A percentile compares a stretch with the other conserved stretches of the same genome.
These are phyloP conservation scores for Kryphioiulus occultus DNA, from an alignment of 2,888 invertebrate genomes.

Conservation along the genomic window DNA sequence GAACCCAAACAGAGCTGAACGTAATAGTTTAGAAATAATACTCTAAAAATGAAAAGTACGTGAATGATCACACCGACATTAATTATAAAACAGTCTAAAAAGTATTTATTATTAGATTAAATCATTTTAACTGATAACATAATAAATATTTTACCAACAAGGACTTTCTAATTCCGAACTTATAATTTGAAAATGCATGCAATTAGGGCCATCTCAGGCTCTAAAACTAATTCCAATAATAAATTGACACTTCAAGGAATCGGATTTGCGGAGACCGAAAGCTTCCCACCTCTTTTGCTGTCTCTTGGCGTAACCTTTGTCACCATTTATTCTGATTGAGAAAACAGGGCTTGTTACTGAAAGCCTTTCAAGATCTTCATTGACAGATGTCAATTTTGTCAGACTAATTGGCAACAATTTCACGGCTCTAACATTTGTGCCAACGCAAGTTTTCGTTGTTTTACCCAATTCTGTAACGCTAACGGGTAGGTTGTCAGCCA, in stretches of 20 bases:
- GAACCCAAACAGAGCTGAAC: too few species aligned
- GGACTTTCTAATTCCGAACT: too few species aligned
- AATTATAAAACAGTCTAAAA: too few species aligned
- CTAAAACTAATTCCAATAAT: not conserved
- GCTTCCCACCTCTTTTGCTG: not conserved
- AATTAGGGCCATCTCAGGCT: not conserved
- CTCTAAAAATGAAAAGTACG: too few species aligned
- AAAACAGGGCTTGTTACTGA: not conserved
- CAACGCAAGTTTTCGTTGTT: not conserved
- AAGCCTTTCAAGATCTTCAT: conserved; percentile 27
- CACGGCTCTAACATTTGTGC: not conserved
- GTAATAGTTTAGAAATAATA: too few species aligned
- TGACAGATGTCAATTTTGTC: conserved; percentile 20
- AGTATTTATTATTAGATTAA: too few species aligned
- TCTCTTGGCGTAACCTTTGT: not conserved
- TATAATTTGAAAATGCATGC: not conserved
- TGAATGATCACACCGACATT: too few species aligned
- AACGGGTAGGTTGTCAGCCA: not conserved
- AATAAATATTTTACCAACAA: too few species aligned
- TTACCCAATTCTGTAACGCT: not conserved
- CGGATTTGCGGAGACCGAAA: not conserved
- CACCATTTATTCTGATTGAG: not conserved
- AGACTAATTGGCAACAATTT: conserved; percentile 38
- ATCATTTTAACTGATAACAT: too few species aligned
- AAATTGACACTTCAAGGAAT: not conserved